These are phyloP conservation scores for Poeciliopsis gracilis DNA, from an alignment of 2,797 vertebrate species.

Conservation along the genomic window DNA sequence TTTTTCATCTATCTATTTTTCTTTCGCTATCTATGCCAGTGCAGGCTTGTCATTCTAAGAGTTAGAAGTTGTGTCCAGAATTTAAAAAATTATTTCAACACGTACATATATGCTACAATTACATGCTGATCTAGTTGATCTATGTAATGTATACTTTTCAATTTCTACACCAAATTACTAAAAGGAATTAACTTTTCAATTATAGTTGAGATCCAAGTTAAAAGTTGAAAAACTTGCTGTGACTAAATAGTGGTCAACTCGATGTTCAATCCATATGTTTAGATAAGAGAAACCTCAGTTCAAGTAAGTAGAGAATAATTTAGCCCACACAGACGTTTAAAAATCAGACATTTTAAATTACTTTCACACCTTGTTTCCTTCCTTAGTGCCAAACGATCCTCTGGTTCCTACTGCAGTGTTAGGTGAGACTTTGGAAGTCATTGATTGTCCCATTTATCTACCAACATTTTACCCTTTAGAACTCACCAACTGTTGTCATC, in stretches of 20 bases:
- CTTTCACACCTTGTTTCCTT: constrained; percentile 69
- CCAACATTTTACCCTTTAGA: constrained; percentile 56
- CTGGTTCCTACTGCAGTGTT: constrained; percentile 99
- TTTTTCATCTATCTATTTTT: not conserved
- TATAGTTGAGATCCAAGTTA: not conserved
- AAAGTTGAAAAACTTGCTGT: not conserved
- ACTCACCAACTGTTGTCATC: constrained; percentile 46
- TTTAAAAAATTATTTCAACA: not conserved
- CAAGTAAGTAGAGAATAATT: not conserved
- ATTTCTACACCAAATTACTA: not conserved
- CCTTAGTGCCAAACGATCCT: constrained; percentile 97
- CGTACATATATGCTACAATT: not conserved
- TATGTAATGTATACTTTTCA: not conserved
- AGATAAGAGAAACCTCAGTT: not conserved
- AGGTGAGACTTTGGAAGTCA: constrained; percentile 88
- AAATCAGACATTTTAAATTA: constrained; percentile 24
- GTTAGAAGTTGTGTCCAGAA: not conserved
- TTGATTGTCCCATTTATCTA: constrained; percentile 77
- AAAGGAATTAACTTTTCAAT: not conserved
- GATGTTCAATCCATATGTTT: not conserved
- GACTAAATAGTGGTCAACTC: not conserved
- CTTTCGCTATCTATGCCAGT: not conserved
- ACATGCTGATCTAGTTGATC: not conserved
- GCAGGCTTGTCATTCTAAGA: not conserved
- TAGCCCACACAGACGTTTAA: constrained; percentile 16